Evolutionary conservation across 2,888 invertebrate genomes (phyloP).

Genomic region (Venusia cambrica): DNA sequence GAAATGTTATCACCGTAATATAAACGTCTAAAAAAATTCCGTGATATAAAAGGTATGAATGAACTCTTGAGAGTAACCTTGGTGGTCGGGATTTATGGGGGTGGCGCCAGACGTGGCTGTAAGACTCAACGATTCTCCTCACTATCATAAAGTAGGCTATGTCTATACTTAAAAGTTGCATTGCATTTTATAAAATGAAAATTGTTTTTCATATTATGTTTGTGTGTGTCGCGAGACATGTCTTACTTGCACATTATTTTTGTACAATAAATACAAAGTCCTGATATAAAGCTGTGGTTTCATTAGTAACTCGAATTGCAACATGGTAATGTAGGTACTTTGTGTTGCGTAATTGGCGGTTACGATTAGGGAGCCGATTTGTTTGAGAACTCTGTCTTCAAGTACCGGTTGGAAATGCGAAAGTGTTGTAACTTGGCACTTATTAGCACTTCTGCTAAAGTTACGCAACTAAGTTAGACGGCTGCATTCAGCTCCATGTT

Average conservation of each 20-base stretch:
- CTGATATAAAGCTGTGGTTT: constrained; percentile 67
- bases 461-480: constrained; percentile 30
- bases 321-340: no score
- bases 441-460: constrained; percentile 29
- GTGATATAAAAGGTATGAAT: constrained; percentile 15
- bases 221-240: constrained; percentile 76
- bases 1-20: constrained; percentile 30
- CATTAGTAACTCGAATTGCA: no score
- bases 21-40: constrained; percentile 28
- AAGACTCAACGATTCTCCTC: constrained; percentile 76
- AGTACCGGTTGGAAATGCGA: constrained; percentile 24
- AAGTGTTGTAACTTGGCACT: constrained; percentile 29
- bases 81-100: constrained; percentile 57
- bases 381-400: constrained; percentile 20
- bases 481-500: constrained; percentile 30
- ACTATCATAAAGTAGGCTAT: constrained; percentile 72
- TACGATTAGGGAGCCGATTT: constrained; percentile 22
- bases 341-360: constrained; percentile 5
- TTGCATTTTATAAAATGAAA: constrained; percentile 78
- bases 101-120: constrained; percentile 57
- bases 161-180: constrained; percentile 73
- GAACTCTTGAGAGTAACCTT: constrained; percentile 37
- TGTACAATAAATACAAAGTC: constrained; percentile 81
- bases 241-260: constrained; percentile 80
- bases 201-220: constrained; percentile 69